A percentile compares a stretch with the other conserved stretches of the same genome.
Conservation (phyloP, 2,888 invertebrate genomes). For the Drosophila peninsularis region DNA sequence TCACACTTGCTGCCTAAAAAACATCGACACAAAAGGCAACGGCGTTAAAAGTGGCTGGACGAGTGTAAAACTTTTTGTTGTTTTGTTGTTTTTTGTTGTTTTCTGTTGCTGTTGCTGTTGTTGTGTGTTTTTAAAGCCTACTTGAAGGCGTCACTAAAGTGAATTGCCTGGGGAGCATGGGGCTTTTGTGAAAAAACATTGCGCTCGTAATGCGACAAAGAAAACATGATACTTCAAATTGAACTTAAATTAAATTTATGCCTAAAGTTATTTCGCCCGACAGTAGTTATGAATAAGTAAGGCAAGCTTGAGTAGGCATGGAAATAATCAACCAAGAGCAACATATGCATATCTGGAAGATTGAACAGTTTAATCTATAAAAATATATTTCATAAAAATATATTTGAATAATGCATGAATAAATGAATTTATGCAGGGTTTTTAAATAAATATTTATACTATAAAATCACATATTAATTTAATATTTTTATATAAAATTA, state of each 20-base stretch:
- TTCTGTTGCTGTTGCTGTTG: not conserved
- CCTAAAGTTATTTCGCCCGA: not conserved
- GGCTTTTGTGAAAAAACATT: not conserved
- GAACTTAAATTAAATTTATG: constrained; percentile 7
- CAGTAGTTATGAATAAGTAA: not conserved
- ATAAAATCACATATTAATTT: too few relatives aligned
- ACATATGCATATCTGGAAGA: not conserved
- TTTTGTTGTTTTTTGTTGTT: not conserved
- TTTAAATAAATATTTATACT: too few relatives aligned
- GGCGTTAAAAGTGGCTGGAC: constrained; percentile 37
- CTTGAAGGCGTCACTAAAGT: constrained; percentile 44
- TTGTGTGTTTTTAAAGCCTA: constrained; percentile 31
- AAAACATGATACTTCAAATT: constrained; percentile 6
- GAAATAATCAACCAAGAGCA: too few relatives aligned
- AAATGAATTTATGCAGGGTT: too few relatives aligned
- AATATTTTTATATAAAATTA: too few relatives aligned
- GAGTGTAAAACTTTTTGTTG: constrained; percentile 43
- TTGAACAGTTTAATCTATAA: too few relatives aligned
- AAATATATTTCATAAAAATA: too few relatives aligned
- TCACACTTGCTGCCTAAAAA: constrained; percentile 47
- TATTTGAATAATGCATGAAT: too few relatives aligned
- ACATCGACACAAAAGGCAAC: constrained; percentile 39
- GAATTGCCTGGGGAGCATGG: constrained; percentile 25
- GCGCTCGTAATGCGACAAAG: not conserved
- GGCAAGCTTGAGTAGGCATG: too few relatives aligned